These are phyloP conservation scores for Heteronetta atricapilla DNA, from an alignment of 2,113 vertebrate species.

Conservation along the genomic window DNA sequence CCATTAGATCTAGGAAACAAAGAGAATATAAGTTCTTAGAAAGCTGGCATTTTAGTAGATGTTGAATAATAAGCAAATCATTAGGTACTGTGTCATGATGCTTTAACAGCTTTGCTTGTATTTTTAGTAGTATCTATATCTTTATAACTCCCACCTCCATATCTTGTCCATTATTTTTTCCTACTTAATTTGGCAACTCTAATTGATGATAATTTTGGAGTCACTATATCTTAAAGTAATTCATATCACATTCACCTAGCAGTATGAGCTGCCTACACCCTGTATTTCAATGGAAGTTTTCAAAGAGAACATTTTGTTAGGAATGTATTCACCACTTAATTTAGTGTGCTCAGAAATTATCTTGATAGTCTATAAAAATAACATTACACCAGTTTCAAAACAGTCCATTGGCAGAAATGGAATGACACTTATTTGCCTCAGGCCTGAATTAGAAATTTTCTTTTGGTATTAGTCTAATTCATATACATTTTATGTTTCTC, in stretches of 20 bases:
- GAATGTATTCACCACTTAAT: slow-evolving; percentile 28
- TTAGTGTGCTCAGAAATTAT: neutral
- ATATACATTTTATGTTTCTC: neutral
- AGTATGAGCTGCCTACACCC: slow-evolving; percentile 13
- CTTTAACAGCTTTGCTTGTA: slow-evolving; percentile 45
- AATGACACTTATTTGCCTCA: neutral
- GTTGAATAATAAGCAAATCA: slow-evolving; percentile 46
- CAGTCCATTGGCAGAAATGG: neutral
- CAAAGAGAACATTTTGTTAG: slow-evolving; percentile 44
- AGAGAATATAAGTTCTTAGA: slow-evolving; percentile 16
- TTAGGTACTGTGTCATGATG: slow-evolving; percentile 47
- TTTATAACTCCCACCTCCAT: slow-evolving; percentile 30
- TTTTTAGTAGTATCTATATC: slow-evolving; percentile 60
- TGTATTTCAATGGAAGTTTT: slow-evolving; percentile 32
- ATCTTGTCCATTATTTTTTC: slow-evolving; percentile 55
- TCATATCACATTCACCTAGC: neutral
- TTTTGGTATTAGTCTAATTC: neutral
- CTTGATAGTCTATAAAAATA: slow-evolving; percentile 40
- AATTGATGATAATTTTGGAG: slow-evolving; percentile 43
- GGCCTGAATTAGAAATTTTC: neutral
- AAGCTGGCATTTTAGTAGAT: slow-evolving; percentile 29
- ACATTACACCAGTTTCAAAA: neutral
- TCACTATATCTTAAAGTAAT: slow-evolving; percentile 45
- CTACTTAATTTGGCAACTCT: slow-evolving; percentile 57
- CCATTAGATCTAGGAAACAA: neutral